Base-by-base conservation (phyloP, 2,888 invertebrate species). In the Syrphus vitripennis region DNA sequence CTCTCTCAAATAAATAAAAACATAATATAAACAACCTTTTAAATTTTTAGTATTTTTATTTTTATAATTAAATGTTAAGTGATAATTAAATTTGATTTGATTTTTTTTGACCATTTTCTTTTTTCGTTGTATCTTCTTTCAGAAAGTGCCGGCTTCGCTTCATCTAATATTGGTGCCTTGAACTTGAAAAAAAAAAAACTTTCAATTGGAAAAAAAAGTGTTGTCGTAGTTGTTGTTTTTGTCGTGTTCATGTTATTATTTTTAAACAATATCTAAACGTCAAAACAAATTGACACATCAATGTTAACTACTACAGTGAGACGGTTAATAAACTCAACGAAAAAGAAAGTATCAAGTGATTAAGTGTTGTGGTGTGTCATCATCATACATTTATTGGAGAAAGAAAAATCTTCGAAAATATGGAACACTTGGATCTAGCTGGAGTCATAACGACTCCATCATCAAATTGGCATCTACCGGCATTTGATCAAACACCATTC, bases 341-440 rank as follows among this genome's bases (percentile, higher is more conserved):
- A 63, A 70, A 61, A 72, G 61, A 74, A 63, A 70, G 67, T 70
- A 45, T 6, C 29, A 29, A 59, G 59, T 59, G 37, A 34, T 37
- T 29, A 12, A 29, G 16, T 29, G 14, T 29, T 3, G 26, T 29
- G 12, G 3, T 55, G 61, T 76, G 76, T 72, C 76, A 55, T 77
- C 61, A n/a, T n/a, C n/a, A n/a, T n/a, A n/a, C n/a, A n/a, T 34
- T 53, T 79, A 48, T 59, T 34, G 12, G 76, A 45, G 67, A 61
- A 26, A 12, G 6, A 24, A 53, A 6, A 29, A 5, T 12, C 7
- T 26, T 7, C 14, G n/a, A 80, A 42, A 88, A 84, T 70, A 92
- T 92, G 92, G 92, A 92, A 83, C 92, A 92, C 80, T 89, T 92
- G 89, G 92, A 92, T 88, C 89, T 92, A 78, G 92, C 91, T 40